phyloP scores from a whole-genome alignment of 2,113 vertebrate genomes.

The Paracanthobrama guichenoti region DNA sequence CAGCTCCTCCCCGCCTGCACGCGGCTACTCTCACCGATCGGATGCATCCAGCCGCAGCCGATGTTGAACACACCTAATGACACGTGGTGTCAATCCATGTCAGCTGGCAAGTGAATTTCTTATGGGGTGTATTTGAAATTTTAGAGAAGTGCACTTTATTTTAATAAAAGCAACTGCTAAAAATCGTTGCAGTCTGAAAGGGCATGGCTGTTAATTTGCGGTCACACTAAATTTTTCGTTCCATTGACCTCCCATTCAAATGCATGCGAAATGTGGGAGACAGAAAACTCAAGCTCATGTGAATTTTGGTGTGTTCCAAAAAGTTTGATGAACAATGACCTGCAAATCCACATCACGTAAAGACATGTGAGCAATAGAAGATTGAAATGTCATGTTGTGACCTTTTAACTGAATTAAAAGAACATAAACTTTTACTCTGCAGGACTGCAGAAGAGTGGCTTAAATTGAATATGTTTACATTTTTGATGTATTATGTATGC shows the following conservation, averaged over 20 bases:
- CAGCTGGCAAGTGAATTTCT: too few relatives aligned
- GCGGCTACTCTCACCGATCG: too few relatives aligned
- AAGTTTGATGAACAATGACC: background rate
- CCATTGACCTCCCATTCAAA: too few relatives aligned
- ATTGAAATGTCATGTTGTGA: background rate
- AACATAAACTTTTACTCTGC: background rate
- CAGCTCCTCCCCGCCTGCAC: too few relatives aligned
- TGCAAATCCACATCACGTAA: background rate
- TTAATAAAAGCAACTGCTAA: background rate
- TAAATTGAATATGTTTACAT: background rate
- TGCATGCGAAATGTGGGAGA: background rate
- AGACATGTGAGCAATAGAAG: background rate
- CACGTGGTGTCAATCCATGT: too few relatives aligned
- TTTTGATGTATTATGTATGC: background rate
- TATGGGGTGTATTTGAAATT: too few relatives aligned
- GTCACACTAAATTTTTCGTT: too few relatives aligned
- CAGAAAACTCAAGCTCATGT: background rate
- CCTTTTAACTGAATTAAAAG: background rate
- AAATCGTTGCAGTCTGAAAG: background rate
- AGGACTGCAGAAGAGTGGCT: background rate
- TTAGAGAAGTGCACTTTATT: too few relatives aligned
- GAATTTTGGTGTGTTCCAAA: background rate
- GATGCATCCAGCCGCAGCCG: too few relatives aligned
- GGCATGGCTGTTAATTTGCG: background rate
- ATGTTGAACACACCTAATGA: too few relatives aligned